Evolutionary conservation across 2,888 invertebrate genomes (phyloP).

Genomic region (Euzetes globulus): DNA sequence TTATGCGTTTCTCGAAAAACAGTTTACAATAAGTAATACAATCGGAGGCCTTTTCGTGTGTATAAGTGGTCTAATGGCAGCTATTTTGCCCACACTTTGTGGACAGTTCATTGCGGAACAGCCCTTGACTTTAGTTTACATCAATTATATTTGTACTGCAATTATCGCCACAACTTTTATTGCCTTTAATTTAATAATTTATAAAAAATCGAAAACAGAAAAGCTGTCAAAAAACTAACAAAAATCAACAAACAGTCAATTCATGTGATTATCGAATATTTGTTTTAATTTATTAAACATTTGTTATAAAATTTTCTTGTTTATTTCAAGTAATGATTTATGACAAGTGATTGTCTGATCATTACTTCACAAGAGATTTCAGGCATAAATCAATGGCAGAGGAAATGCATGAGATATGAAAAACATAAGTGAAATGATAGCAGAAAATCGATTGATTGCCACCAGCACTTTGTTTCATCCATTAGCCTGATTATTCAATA

Average conservation of each 20-base stretch:
- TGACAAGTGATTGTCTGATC: no score
- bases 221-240: not conserved
- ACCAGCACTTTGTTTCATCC: no score
- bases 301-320: no score
- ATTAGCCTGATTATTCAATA: no score
- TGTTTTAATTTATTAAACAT: not conserved
- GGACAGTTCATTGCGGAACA: not conserved
- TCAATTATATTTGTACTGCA: not conserved
- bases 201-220: not conserved
- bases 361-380: no score
- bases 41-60: constrained; percentile 6
- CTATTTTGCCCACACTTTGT: constrained; percentile 8
- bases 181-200: not conserved
- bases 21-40: not conserved
- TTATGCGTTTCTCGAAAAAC: constrained; percentile 9
- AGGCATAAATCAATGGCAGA: no score
- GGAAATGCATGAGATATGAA: no score
- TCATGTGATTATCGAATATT: not conserved
- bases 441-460: no score
- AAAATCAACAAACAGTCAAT: no score
- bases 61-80: constrained; percentile 20
- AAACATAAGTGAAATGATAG: no score
- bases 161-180: not conserved
- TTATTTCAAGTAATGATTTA: no score
- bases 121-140: not conserved